A percentile compares a stretch with the other conserved stretches of the same genome.
Evolutionary conservation across 2,113 vertebrate species (phyloP).

Genomic region (Gulo gulo): DNA sequence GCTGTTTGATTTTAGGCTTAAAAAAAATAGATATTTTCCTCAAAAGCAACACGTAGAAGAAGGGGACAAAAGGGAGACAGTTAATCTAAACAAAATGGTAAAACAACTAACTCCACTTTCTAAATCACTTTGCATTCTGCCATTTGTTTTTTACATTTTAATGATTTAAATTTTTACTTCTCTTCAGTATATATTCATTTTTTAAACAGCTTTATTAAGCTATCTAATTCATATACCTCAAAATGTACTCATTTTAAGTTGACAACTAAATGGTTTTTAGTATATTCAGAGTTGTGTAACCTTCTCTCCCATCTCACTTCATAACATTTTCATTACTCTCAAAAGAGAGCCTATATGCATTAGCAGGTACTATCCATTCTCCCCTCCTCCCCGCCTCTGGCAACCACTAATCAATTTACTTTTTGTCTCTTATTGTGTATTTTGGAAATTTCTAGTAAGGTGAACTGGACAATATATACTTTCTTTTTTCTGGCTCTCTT

Average conservation of each 20-base stretch:
- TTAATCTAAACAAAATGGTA: slow-evolving; percentile 19
- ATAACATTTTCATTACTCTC: neutral
- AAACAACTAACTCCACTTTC: slow-evolving; percentile 15
- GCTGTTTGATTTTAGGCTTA: neutral
- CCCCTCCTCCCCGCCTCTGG: too few relatives aligned
- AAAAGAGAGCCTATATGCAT: neutral
- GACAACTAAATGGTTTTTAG: neutral
- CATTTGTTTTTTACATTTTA: neutral
- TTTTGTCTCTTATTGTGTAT: neutral
- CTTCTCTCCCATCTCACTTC: neutral
- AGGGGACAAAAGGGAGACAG: neutral
- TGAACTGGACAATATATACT: neutral
- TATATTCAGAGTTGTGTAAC: neutral
- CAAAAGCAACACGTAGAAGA: slow-evolving; percentile 4
- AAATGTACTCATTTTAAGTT: neutral
- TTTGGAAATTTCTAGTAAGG: neutral
- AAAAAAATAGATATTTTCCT: neutral
- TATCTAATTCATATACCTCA: neutral
- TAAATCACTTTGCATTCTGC: neutral
- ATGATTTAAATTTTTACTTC: neutral
- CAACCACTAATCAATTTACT: neutral
- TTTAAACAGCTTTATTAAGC: neutral
- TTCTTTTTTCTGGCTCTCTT: neutral
- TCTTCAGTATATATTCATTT: neutral
- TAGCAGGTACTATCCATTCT: neutral